Evolutionary conservation across 2,113 vertebrate genomes (phyloP), one percentile per base, ranked within the genome.

Genomic region (Mormyrus iriodes): DNA sequence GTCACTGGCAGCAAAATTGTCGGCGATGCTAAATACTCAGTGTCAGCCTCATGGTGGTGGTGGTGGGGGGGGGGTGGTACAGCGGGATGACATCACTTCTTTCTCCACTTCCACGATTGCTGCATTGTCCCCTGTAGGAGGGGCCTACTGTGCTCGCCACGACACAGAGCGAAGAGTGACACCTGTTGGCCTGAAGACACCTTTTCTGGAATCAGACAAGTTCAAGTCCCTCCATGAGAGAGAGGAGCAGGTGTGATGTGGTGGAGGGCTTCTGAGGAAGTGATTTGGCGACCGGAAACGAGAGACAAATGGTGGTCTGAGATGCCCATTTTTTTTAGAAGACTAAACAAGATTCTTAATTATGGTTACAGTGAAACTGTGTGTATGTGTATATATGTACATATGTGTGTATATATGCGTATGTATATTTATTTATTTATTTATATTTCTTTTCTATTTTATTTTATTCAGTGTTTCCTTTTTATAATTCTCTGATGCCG

Each of bases 111-210:
- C 35, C 48, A 55, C 27, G 65, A 46, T 79, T 17, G 12, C 42
- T 7, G 53, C 55, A 69, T 69, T 85, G 46, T 31, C 61, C 73
- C 46, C 24, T 3, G 69, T 39, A 55, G 88, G 88, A 35, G 65
- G 44, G 48, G 48, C 27, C 27, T 39, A 7, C 88, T 12, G 19
- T 31, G 17, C 53, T 65, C 88, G 9, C 19, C n/a, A n/a, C 9
- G 44, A n/a, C 27, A 86, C 55, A 89, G 89, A 86, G 89, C 83
- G 55, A 51, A 86, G 55, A 86, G 83, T 86, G 88, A 61, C 88
- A 85, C 88, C 88, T 84, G 42, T 61, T 89, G 88, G 88, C 31
- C 83, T 89, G n/a, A 44, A 13, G 49, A 27, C 55, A 69, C 61
- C 51, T 42, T 76, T 58, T 51, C 88, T 35, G 27, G 27, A 17